Percentiles rank a stretch among this genome's conserved stretches.
phyloP scores from a whole-genome alignment of 1,140 invertebrate genomes.

The Bombyx mori region DNA sequence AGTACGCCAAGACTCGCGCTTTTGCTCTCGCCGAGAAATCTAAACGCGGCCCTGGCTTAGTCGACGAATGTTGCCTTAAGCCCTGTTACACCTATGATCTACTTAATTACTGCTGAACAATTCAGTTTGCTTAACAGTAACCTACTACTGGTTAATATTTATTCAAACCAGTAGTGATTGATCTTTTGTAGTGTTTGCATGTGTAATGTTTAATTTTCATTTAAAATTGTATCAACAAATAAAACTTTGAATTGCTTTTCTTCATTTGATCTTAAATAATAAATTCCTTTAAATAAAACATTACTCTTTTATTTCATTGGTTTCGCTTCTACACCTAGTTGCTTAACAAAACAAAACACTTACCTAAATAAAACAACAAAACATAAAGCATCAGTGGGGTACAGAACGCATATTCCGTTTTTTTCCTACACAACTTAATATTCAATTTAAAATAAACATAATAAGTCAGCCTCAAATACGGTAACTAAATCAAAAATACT shows the following conservation, averaged over 20 bases:
- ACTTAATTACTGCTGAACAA: not conserved
- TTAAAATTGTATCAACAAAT: not conserved
- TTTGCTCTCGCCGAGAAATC: not conserved
- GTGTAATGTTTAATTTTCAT: no score
- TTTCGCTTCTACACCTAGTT: constrained; percentile 28
- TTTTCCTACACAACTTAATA: no score
- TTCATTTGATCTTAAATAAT: not conserved
- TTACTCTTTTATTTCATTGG: constrained; percentile 53
- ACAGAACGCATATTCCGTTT: no score
- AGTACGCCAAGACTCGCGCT: not conserved
- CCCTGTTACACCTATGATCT: not conserved
- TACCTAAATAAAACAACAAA: constrained; percentile 40
- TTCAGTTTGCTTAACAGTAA: not conserved
- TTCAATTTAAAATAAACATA: constrained; percentile 3
- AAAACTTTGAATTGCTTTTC: not conserved
- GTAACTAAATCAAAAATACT: no score
- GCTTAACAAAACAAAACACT: constrained; percentile 19
- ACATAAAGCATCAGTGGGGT: constrained; percentile 42
- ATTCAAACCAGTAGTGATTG: not conserved
- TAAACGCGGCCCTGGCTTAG: not conserved
- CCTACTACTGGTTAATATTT: not conserved
- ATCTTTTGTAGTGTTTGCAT: not conserved
- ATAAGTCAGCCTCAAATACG: not conserved
- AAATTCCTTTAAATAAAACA: constrained; percentile 19
- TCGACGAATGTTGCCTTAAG: constrained; percentile 1